These are phyloP conservation scores for Ochropleura leucogaster DNA, from an alignment of 2,888 invertebrate species.

Conservation along the genomic window DNA sequence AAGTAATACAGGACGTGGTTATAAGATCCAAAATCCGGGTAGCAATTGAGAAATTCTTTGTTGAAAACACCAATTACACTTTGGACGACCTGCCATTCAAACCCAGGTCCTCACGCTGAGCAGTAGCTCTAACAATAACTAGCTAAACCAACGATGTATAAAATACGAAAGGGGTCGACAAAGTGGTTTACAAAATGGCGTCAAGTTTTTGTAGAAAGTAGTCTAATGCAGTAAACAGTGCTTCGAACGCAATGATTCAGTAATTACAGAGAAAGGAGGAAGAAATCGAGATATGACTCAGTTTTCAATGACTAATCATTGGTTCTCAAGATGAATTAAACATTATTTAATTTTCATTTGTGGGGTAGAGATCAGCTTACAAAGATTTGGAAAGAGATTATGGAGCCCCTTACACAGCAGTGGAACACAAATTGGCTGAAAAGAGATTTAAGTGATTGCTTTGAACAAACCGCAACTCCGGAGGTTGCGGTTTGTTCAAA, in stretches of 20 bases:
- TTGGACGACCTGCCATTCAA: background rate
- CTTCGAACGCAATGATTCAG: constrained; percentile 30
- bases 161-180: background rate
- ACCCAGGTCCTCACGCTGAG: background rate
- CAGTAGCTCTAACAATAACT: background rate
- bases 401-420: background rate
- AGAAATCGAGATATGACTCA: constrained; percentile 19
- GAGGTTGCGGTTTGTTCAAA: too few relatives aligned
- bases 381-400: background rate
- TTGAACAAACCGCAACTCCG: too few relatives aligned
- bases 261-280: constrained; percentile 42
- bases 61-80: background rate
- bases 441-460: background rate
- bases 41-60: background rate
- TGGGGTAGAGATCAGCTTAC: background rate
- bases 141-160: background rate
- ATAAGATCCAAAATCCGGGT: background rate
- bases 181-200: constrained; percentile 29
- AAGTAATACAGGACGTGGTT: background rate
- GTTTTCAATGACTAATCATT: constrained; percentile 31
- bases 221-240: constrained; percentile 13
- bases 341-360: background rate
- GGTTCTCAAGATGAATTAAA: constrained; percentile 8
- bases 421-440: background rate
- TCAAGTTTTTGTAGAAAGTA: constrained; percentile 23